A percentile compares a stretch with the other conserved stretches of the same genome.
Evolutionary conservation across 2,888 invertebrate species (phyloP).

Genomic region (Scelioninae gen. 1): DNA sequence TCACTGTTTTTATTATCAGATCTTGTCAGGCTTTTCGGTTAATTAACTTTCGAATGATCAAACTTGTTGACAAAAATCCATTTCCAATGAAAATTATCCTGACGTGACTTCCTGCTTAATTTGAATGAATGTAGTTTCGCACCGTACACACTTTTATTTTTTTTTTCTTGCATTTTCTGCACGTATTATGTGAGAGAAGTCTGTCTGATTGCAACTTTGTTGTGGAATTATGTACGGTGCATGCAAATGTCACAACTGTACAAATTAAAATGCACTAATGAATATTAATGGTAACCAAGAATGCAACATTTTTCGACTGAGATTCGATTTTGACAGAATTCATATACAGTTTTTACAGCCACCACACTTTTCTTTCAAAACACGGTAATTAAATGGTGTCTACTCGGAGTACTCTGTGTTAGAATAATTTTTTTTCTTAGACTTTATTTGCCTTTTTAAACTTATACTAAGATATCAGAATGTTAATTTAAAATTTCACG

Average conservation of each 20-base stretch:
- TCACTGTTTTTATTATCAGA: conserved; percentile 7
- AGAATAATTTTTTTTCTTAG: not conserved
- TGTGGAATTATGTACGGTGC: not conserved
- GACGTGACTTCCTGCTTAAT: not conserved
- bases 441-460: not conserved
- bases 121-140: conserved; percentile 11
- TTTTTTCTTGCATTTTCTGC: conserved; percentile 1
- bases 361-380: no score
- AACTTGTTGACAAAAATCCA: conserved; percentile 2
- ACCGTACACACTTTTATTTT: not conserved
- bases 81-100: conserved; percentile 1
- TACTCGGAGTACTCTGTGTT: no score
- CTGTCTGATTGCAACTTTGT: conserved; percentile 15
- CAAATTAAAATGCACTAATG: conserved; percentile 16
- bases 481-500: conserved; percentile 14
- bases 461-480: conserved; percentile 6
- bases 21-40: not conserved
- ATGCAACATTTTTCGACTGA: not conserved
- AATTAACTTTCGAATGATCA: conserved; percentile 26
- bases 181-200: not conserved
- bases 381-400: no score
- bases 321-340: not conserved
- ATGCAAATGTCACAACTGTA: conserved; percentile 1
- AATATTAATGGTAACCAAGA: conserved; percentile 4
- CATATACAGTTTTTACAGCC: no score